These are phyloP conservation scores for Hetaerina americana DNA, from an alignment of 1,140 invertebrate genomes.

Conservation along the genomic window DNA sequence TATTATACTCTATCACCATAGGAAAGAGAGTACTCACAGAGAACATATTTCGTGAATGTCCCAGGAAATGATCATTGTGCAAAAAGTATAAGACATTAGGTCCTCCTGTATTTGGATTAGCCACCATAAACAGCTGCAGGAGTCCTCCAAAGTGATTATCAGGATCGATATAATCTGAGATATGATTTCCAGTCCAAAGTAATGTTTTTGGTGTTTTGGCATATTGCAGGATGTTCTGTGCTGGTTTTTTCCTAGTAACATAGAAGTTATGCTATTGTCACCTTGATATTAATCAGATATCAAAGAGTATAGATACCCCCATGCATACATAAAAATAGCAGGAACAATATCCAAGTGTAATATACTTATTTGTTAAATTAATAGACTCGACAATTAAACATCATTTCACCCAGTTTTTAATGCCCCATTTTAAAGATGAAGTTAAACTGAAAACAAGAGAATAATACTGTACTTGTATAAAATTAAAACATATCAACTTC, in stretches of 20 bases:
- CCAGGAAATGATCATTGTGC: not conserved
- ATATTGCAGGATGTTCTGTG: slow-evolving; percentile 42
- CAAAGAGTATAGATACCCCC: no score
- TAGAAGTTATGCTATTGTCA: slow-evolving; percentile 5
- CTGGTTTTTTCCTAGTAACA: slow-evolving; percentile 34
- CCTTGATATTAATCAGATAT: not conserved
- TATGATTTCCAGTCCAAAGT: slow-evolving; percentile 47
- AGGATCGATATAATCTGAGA: slow-evolving; percentile 45
- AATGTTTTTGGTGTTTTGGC: slow-evolving; percentile 32
- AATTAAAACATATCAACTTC: no score
- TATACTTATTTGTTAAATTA: no score
- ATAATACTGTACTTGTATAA: no score
- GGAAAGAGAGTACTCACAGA: not conserved
- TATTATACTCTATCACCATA: no score
- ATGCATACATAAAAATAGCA: no score
- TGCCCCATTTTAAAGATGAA: no score
- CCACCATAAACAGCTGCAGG: slow-evolving; percentile 42
- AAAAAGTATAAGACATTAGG: slow-evolving; percentile 40
- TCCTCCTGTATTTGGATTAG: slow-evolving; percentile 42
- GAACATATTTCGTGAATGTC: not conserved
- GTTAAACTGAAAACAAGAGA: no score
- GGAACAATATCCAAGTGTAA: no score
- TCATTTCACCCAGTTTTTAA: no score
- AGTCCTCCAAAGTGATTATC: slow-evolving; percentile 43
- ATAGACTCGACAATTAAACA: no score